These are phyloP conservation scores for Amphiprion clarkii DNA, from an alignment of 2,797 vertebrate species.

Conservation along the genomic window DNA sequence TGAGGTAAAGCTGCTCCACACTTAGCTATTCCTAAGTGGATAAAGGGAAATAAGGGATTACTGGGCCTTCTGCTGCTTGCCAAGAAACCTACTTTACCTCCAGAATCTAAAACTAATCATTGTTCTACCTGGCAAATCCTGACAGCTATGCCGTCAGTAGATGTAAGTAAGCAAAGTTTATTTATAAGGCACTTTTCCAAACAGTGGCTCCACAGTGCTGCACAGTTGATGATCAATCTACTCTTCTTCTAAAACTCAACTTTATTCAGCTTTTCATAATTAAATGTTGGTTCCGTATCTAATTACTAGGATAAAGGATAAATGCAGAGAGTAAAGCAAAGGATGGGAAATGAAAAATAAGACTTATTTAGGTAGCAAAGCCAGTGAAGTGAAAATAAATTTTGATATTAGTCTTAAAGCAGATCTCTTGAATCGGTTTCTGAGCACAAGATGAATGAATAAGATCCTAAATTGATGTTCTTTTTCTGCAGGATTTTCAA, in stretches of 20 bases:
- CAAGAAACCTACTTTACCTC: conserved; percentile 10
- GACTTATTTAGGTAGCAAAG: neutral
- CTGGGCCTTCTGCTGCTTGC: conserved; percentile 48
- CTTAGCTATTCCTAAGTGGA: conserved; percentile 70
- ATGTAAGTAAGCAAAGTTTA: neutral
- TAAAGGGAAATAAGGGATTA: conserved; percentile 61
- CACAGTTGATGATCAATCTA: neutral
- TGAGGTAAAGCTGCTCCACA: conserved; percentile 71
- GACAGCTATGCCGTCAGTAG: neutral
- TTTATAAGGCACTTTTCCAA: no score
- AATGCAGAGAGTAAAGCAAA: neutral
- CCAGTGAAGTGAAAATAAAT: neutral
- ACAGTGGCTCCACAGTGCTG: no score
- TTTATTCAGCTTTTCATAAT: neutral
- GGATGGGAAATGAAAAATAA: neutral
- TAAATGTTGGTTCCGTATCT: neutral
- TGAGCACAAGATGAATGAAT: neutral
- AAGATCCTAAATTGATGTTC: neutral
- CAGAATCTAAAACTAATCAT: conserved; percentile 23
- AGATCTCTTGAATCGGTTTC: neutral
- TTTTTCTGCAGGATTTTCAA: conserved; percentile 89
- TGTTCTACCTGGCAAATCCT: conserved; percentile 33
- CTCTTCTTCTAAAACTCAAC: neutral
- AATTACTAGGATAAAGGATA: neutral
- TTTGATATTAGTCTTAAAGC: neutral